Evolutionary conservation across 1,140 invertebrate species (phyloP), one percentile per base, ranked within the genome.

Genomic region (Drosophila quadrilineata): DNA sequence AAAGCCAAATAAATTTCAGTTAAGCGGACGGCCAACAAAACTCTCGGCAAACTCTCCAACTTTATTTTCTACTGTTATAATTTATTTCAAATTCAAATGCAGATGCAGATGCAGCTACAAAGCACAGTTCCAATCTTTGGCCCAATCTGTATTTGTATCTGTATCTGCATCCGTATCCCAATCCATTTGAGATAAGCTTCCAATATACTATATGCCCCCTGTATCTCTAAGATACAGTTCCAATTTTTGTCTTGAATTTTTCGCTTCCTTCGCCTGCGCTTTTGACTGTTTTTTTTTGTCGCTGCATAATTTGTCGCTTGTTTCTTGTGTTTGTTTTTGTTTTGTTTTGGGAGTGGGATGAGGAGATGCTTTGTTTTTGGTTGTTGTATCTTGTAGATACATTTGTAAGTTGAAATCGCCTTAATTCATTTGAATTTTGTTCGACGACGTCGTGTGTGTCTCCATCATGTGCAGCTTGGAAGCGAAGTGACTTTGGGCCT

Each of bases 1-100:
- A 41, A 58, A 50, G 57, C 40, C 71, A 28, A 85, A 85, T 85
- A 85, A 85, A 85, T 85, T 72, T 85, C 57, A 62, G 40, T 58
- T 77, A 67, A 85, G 68, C 50, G 45, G 57, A 74, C 70, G 71
- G 74, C 66, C 53, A 63, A 79, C 79, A 85, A 85, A 85, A 85
- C 67, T 74, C 16, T 77, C n/a, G n/a, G n/a, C n/a, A n/a, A n/a
- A n/a, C n/a, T n/a, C n/a, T n/a, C n/a, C 24, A 69, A 54, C 59
- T 85, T 86, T 35, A 79, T 79, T 85, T n/a, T 79, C 56, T 52
- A 85, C 80, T 75, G 80, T 72, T 85, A 85, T 79, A 79, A 85
- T 85, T 85, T 79, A 85, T 85, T 79, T 85, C 41, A 48, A 43
- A 70, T 35, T n/a, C n/a, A n/a, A n/a, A n/a, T n/a, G n/a, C n/a